Percentiles rank a stretch among this genome's conserved stretches.
Evolutionary conservation across 2,888 invertebrate genomes (phyloP).

Genomic region (Drosophila dives): DNA sequence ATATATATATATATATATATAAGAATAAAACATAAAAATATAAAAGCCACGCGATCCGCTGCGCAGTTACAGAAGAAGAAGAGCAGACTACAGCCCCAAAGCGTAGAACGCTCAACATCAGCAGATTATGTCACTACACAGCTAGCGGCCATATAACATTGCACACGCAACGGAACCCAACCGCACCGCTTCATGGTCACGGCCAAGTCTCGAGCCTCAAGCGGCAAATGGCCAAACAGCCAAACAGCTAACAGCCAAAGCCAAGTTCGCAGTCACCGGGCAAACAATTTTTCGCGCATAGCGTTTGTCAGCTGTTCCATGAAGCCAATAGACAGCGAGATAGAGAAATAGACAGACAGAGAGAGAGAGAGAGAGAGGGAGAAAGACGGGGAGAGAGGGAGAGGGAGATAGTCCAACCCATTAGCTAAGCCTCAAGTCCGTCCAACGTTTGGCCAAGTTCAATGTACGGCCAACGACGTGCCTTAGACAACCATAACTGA

Average conservation of each 20-base stretch:
- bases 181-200: constrained; percentile 70
- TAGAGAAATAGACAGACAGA: neutral
- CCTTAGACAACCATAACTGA: constrained; percentile 45
- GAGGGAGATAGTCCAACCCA: constrained; percentile 35
- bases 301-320: constrained; percentile 70
- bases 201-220: constrained; percentile 59
- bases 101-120: constrained; percentile 65
- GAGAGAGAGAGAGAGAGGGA: neutral
- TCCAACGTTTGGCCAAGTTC: constrained; percentile 67
- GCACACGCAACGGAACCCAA: constrained; percentile 68
- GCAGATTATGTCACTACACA: constrained; percentile 73
- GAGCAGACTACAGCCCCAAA: constrained; percentile 55
- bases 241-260: constrained; percentile 10
- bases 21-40: neutral
- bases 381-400: neutral
- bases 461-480: constrained; percentile 72
- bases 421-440: constrained; percentile 47
- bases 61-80: constrained; percentile 76
- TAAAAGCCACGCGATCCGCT: constrained; percentile 58
- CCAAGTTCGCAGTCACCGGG: constrained; percentile 9
- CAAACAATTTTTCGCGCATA: constrained; percentile 55
- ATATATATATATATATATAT: constrained; percentile 1
- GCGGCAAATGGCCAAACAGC: constrained; percentile 29
- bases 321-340: constrained; percentile 29
- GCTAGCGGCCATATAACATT: constrained; percentile 51